Percentiles rank a stretch among this genome's conserved stretches.
Evolutionary conservation across 1,140 invertebrate genomes (phyloP).

Genomic region (Lepidurus apus): DNA sequence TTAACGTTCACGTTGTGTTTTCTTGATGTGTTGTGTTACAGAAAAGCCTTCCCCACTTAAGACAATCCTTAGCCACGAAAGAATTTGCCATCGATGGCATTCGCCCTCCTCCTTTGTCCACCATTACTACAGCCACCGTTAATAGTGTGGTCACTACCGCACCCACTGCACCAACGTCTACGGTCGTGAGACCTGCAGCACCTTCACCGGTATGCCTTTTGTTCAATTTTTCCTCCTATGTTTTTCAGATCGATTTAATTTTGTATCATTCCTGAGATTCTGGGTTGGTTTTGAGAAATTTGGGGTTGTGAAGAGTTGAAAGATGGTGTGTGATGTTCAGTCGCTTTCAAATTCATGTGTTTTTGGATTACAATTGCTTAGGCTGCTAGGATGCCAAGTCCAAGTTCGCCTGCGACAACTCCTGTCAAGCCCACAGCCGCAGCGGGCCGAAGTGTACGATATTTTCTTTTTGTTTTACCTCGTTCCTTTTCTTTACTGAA

Average conservation of each 20-base stretch:
- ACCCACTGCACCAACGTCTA: constrained; percentile 9
- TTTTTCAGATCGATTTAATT: neutral
- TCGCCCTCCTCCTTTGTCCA: constrained; percentile 64
- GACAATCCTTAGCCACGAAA: constrained; percentile 81
- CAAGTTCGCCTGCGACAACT: neutral
- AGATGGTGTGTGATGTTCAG: neutral
- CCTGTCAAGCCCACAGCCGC: constrained; percentile 14
- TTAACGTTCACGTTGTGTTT: constrained; percentile 24
- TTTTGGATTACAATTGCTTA: neutral
- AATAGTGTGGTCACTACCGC: neutral
- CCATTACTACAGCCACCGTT: constrained; percentile 37
- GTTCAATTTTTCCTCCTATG: constrained; percentile 25
- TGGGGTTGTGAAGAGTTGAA: neutral
- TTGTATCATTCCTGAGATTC: neutral
- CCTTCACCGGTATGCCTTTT: constrained; percentile 37
- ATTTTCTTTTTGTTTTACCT: constrained; percentile 2
- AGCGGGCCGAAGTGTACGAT: constrained; percentile 11
- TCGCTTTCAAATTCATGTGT: constrained; percentile 1
- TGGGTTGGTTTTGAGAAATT: neutral
- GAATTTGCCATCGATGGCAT: constrained; percentile 95
- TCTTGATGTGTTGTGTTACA: constrained; percentile 47
- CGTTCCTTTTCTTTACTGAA: neutral
- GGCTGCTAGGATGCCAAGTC: constrained; percentile 6
- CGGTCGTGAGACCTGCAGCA: constrained; percentile 28
- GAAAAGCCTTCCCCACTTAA: constrained; percentile 90